A percentile compares a stretch with the other conserved stretches of the same genome.
phyloP scores from a whole-genome alignment of 2,797 vertebrate species.

The Argya squamiceps region DNA sequence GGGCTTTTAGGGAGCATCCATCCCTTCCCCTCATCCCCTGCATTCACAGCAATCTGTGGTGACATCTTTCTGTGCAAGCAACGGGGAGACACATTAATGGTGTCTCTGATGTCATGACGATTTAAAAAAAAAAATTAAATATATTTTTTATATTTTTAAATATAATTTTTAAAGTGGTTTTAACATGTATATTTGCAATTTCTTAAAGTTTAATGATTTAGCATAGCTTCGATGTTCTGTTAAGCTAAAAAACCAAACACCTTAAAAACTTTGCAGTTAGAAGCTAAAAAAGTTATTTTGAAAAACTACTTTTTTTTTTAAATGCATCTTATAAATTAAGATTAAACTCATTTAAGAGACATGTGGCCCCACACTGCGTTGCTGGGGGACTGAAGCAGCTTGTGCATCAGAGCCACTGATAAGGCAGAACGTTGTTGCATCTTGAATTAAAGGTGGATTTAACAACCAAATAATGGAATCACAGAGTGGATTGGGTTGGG shows the following conservation, averaged over 20 bases:
- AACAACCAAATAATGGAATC: rapidly evolving
- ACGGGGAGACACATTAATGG: not conserved
- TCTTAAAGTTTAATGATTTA: not conserved
- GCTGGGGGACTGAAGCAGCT: not conserved
- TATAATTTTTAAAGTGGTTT: not conserved
- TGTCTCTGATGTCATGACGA: not conserved
- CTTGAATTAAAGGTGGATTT: not conserved
- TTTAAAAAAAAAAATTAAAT: too few species aligned
- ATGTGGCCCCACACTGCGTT: rapidly evolving
- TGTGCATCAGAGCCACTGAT: not conserved
- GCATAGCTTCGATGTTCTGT: not conserved
- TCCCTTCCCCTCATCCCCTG: not conserved
- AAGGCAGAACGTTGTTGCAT: rapidly evolving
- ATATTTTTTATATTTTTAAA: too few species aligned
- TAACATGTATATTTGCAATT: not conserved
- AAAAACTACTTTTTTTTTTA: not conserved
- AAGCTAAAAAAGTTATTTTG: not conserved
- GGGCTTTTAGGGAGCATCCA: not conserved
- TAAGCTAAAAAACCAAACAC: not conserved
- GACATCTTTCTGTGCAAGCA: not conserved
- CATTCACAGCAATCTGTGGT: not conserved
- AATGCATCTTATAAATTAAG: not conserved
- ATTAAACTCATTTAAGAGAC: not conserved
- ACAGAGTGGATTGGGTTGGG: not conserved
- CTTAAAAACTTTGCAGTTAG: not conserved